A percentile compares a stretch with the other conserved stretches of the same genome.
phyloP scores from a whole-genome alignment of 2,888 invertebrate genomes.

The Ichneumoninae sp. region DNA sequence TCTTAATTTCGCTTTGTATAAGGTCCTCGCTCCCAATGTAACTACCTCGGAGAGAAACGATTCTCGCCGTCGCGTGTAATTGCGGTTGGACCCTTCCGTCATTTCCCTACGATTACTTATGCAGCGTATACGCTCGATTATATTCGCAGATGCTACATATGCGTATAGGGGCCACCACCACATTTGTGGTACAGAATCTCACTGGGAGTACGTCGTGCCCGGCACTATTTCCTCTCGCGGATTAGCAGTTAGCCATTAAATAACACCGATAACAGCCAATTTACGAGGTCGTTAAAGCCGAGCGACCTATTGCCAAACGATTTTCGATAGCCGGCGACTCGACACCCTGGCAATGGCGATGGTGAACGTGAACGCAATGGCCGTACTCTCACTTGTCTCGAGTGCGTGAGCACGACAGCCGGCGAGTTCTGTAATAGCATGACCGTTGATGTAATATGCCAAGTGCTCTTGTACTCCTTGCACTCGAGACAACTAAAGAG shows the following conservation, averaged over 20 bases:
- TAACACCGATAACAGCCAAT: constrained; percentile 69
- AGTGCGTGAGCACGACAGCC: constrained; percentile 26
- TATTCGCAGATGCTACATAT: neutral
- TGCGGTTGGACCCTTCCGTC: constrained; percentile 50
- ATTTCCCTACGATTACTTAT: constrained; percentile 52
- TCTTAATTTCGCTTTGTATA: neutral
- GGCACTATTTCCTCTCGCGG: constrained; percentile 61
- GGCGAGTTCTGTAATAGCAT: constrained; percentile 31
- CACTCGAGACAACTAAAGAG: constrained; percentile 16
- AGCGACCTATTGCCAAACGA: constrained; percentile 65
- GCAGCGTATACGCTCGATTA: neutral
- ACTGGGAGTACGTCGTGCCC: constrained; percentile 20
- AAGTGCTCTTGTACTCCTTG: constrained; percentile 37
- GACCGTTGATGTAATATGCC: constrained; percentile 19
- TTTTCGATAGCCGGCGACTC: constrained; percentile 59
- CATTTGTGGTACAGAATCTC: constrained; percentile 45
- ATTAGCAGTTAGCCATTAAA: constrained; percentile 70
- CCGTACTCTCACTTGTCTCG: constrained; percentile 30
- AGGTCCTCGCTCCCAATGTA: neutral
- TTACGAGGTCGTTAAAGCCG: constrained; percentile 68
- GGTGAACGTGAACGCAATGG: constrained; percentile 21
- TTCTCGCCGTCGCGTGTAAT: constrained; percentile 49
- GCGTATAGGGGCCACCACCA: constrained; percentile 18
- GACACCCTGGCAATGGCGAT: constrained; percentile 24
- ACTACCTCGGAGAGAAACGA: constrained; percentile 32